A percentile compares a stretch with the other conserved stretches of the same genome.
Conservation (phyloP, 2,797 vertebrate genomes). For the Hafferia zeledoni region DNA sequence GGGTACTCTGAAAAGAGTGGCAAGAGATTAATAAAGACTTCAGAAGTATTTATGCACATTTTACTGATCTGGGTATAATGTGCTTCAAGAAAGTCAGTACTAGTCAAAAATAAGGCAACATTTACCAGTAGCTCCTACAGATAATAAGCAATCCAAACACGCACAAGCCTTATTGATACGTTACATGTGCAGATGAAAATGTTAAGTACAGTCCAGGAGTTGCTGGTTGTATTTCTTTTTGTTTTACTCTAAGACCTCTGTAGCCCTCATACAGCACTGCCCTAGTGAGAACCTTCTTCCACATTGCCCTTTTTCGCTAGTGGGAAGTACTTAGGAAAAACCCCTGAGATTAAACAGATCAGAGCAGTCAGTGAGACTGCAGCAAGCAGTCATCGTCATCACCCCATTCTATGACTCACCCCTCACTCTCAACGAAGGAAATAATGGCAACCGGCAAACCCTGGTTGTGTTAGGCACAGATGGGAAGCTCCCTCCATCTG, state of each 20-base stretch:
- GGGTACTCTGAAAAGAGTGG: neutral
- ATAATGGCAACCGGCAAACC: neutral
- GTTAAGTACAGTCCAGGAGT: neutral
- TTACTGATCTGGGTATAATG: neutral
- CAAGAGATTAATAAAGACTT: neutral
- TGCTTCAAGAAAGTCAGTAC: neutral
- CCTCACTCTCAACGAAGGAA: constrained; percentile 19
- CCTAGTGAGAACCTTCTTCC: neutral
- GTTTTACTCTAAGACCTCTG: neutral
- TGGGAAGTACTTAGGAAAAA: neutral
- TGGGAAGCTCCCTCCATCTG: constrained; percentile 34
- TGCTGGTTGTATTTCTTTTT: neutral
- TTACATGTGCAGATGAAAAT: neutral
- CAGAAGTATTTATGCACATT: neutral
- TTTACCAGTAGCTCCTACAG: neutral
- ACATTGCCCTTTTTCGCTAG: neutral
- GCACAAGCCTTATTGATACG: neutral
- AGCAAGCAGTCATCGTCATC: neutral
- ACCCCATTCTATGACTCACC: neutral
- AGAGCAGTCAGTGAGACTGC: neutral
- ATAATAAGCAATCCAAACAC: neutral
- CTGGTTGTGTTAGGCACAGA: constrained; percentile 15
- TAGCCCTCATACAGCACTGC: neutral
- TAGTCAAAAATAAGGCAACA: neutral
- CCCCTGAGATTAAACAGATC: neutral